Percentiles rank a stretch among this genome's conserved stretches.
Evolutionary conservation across 2,113 vertebrate genomes (phyloP).

Genomic region (Laticauda laticaudata): DNA sequence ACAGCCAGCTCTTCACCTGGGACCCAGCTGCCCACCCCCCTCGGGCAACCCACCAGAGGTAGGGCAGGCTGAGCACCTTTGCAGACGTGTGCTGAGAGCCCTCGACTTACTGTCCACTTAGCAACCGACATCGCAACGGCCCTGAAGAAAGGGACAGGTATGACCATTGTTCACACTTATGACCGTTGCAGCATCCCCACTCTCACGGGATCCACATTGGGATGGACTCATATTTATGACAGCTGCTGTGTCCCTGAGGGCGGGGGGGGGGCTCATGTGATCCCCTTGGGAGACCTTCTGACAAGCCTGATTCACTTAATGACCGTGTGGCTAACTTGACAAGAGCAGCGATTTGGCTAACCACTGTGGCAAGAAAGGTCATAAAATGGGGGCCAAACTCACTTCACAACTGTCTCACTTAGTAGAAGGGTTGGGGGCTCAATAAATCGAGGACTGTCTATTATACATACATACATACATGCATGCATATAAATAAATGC

Average conservation of each 20-base stretch:
- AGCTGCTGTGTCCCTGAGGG: neutral
- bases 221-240: neutral
- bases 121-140: neutral
- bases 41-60: neutral
- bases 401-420: neutral
- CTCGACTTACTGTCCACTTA: rapidly evolving
- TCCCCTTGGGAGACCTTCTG: neutral
- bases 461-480: rapidly evolving
- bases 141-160: neutral
- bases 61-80: neutral
- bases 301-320: neutral
- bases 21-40: neutral
- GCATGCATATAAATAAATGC: no score
- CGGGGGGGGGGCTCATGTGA: neutral
- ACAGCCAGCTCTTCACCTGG: neutral
- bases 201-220: neutral
- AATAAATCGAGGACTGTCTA: neutral
- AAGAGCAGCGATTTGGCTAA: neutral
- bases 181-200: neutral
- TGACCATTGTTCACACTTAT: neutral
- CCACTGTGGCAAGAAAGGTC: rapidly evolving
- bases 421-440: neutral
- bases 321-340: rapidly evolving
- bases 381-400: neutral
- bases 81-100: neutral